Evolutionary conservation across 2,888 invertebrate species (phyloP).

Genomic region (Mimachlamys varia): DNA sequence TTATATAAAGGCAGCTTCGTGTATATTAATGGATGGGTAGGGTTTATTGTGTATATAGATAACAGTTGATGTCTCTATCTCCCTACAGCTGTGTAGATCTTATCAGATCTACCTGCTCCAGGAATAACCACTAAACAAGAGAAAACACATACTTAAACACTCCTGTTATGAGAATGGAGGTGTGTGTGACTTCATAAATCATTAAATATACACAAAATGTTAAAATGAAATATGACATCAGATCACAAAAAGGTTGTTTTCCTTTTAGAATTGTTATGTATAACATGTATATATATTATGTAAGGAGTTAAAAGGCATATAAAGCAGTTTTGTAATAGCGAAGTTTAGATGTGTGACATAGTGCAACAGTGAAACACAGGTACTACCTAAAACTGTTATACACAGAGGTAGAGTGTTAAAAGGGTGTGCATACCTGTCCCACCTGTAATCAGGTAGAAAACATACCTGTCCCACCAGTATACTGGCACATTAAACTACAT

Average conservation of each 20-base stretch:
- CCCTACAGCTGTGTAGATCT: not conserved
- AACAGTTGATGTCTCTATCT: slow-evolving; percentile 14
- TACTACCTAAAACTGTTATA: not conserved
- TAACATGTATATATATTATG: not conserved
- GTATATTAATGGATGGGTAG: not conserved
- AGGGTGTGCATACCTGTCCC: not conserved
- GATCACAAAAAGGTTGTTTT: not conserved
- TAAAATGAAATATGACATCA: not conserved
- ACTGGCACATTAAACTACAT: not conserved
- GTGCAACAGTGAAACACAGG: not conserved
- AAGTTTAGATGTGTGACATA: not conserved
- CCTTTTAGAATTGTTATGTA: not conserved
- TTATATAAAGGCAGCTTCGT: not conserved
- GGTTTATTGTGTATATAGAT: not conserved
- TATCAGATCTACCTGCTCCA: not conserved
- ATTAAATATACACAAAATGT: not conserved
- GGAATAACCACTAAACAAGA: not conserved
- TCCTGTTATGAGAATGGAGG: not conserved
- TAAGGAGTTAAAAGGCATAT: not conserved
- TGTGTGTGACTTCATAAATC: not conserved
- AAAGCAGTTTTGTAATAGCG: not conserved
- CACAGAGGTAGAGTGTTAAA: not conserved
- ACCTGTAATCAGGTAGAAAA: not conserved
- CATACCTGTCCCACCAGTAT: not conserved
- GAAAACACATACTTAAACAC: too few relatives aligned